Evolutionary conservation across 2,797 vertebrate species (phyloP).

Genomic region (Microcaecilia unicolor): DNA sequence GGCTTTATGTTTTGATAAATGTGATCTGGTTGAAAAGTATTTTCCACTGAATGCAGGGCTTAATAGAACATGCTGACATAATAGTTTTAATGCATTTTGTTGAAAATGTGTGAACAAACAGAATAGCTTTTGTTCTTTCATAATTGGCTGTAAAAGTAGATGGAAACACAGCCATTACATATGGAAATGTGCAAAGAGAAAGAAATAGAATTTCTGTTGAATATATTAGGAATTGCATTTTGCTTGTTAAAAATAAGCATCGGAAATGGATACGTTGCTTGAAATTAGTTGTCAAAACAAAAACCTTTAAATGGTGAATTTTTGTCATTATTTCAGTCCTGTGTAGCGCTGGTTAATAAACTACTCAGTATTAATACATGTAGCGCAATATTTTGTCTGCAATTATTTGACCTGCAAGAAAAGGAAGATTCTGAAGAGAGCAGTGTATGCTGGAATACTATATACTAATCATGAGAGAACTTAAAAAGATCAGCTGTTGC

Average conservation of each 20-base stretch:
- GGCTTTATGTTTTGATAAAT: slow-evolving; percentile 82
- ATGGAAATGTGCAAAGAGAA: slow-evolving; percentile 71
- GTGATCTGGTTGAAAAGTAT: slow-evolving; percentile 77
- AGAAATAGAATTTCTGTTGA: slow-evolving; percentile 68
- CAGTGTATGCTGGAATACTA: no score
- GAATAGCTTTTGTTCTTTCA: slow-evolving; percentile 77
- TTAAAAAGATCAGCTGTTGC: no score
- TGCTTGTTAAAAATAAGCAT: slow-evolving; percentile 61
- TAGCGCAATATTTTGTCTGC: slow-evolving; percentile 48
- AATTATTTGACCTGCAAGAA: slow-evolving; percentile 26
- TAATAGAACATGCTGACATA: slow-evolving; percentile 78
- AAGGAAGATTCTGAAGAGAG: no score
- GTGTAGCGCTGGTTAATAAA: slow-evolving; percentile 22
- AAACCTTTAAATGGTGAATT: slow-evolving; percentile 52
- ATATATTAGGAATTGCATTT: slow-evolving; percentile 70
- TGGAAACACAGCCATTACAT: slow-evolving; percentile 76
- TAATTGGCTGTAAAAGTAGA: slow-evolving; percentile 80
- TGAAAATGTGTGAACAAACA: slow-evolving; percentile 78
- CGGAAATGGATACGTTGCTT: slow-evolving; percentile 63
- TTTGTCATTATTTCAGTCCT: slow-evolving; percentile 60
- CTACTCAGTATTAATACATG: slow-evolving; percentile 37
- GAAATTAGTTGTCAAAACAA: slow-evolving; percentile 67
- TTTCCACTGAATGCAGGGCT: slow-evolving; percentile 75
- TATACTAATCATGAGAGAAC: no score
- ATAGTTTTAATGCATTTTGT: slow-evolving; percentile 80